A percentile compares a stretch with the other conserved stretches of the same genome.
Evolutionary conservation across 2,113 vertebrate genomes (phyloP).

Genomic region (Pygoscelis adeliae): DNA sequence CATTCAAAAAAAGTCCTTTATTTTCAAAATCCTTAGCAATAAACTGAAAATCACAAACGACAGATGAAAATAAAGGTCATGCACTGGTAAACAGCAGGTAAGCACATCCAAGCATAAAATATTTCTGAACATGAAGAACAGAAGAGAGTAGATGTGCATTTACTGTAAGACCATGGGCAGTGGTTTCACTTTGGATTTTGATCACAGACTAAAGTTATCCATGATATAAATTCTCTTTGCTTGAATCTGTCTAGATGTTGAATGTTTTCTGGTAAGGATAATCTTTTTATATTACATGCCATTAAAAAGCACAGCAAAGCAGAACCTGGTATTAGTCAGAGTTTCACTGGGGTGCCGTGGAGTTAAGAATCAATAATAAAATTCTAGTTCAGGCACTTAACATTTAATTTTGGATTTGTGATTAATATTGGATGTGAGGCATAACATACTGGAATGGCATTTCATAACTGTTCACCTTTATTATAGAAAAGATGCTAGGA

Average conservation of each 20-base stretch:
- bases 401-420: background rate
- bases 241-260: background rate
- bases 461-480: background rate
- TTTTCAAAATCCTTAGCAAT: background rate
- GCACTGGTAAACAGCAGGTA: background rate
- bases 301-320: background rate
- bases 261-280: background rate
- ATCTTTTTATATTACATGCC: background rate
- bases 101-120: background rate
- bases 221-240: background rate
- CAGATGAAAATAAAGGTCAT: background rate
- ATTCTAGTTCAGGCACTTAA: background rate
- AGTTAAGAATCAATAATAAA: background rate
- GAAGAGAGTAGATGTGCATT: background rate
- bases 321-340: background rate
- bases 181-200: background rate
- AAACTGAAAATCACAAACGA: background rate
- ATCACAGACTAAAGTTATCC: background rate
- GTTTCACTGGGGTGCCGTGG: background rate
- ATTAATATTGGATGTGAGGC: background rate
- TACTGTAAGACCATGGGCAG: background rate
- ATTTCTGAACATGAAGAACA: background rate
- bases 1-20: background rate
- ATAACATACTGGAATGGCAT: background rate
- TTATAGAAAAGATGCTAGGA: background rate